Conservation (phyloP, 1,140 invertebrate species). For the Magallana ariakensis region DNA sequence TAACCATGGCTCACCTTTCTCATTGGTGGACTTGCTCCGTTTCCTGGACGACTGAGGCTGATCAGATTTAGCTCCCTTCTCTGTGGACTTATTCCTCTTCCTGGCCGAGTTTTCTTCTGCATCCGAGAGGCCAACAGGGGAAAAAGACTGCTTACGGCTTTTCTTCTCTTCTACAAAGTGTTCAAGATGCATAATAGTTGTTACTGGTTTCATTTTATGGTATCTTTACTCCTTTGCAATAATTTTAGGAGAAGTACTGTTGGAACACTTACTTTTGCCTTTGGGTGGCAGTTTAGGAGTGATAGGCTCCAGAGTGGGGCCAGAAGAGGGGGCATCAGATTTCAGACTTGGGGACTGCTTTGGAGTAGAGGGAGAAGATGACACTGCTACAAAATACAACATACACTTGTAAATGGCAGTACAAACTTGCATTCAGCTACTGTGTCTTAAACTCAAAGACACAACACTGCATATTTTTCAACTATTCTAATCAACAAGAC, state of each 20-base stretch:
- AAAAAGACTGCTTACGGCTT: constrained; percentile 43
- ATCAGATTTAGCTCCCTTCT: constrained; percentile 29
- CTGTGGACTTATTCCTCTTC: constrained; percentile 47
- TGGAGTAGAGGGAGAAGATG: not conserved
- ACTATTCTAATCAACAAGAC: not conserved
- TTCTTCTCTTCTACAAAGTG: constrained; percentile 38
- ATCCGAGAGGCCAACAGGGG: constrained; percentile 44
- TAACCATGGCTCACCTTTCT: constrained; percentile 12
- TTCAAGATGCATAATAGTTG: not conserved
- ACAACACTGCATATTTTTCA: too few species aligned
- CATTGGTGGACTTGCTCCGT: constrained; percentile 40
- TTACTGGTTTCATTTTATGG: too few species aligned
- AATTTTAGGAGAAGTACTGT: too few species aligned
- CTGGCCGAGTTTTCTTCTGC: constrained; percentile 7
- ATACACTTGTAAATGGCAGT: too few species aligned
- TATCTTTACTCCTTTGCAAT: too few species aligned
- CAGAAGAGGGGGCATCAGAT: not conserved
- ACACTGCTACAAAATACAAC: not conserved
- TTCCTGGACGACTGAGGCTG: constrained; percentile 37
- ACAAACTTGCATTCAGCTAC: too few species aligned
- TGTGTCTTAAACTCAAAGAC: too few species aligned
- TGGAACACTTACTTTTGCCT: constrained; percentile 12
- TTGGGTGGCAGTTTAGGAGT: not conserved
- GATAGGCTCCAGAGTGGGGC: not conserved
- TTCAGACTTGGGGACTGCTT: constrained; percentile 27